These are phyloP conservation scores for Hucho hucho DNA, from an alignment of 2,113 vertebrate genomes.

Conservation along the genomic window DNA sequence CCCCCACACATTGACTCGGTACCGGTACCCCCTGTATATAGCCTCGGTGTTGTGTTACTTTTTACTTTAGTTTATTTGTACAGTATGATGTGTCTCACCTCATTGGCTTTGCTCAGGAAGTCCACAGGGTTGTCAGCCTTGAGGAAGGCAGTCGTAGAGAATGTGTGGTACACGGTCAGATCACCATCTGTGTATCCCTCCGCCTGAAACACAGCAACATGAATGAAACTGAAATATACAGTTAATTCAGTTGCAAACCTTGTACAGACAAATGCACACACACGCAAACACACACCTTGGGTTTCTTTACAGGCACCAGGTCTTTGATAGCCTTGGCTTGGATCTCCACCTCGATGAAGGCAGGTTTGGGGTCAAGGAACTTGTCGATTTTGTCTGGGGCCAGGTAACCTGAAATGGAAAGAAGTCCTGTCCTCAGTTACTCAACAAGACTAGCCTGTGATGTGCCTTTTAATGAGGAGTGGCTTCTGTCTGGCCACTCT, in stretches of 20 bases:
- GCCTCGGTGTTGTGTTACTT: too few species aligned
- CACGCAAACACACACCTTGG: conserved; percentile 75
- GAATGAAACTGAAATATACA: conserved; percentile 5
- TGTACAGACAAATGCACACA: too few species aligned
- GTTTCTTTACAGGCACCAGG: conserved; percentile 85
- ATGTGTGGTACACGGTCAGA: conserved; percentile 83
- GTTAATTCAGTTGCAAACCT: not conserved
- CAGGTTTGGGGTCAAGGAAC: conserved; percentile 94
- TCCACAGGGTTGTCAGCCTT: conserved; percentile 88
- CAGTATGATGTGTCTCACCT: conserved; percentile 68
- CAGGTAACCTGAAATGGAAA: conserved; percentile 78
- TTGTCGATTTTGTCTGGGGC: conserved; percentile 96
- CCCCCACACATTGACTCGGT: too few species aligned
- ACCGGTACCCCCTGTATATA: too few species aligned
- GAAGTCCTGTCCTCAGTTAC: not conserved
- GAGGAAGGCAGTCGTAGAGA: conserved; percentile 81
- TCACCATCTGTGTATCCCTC: conserved; percentile 92
- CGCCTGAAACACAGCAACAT: conserved; percentile 71
- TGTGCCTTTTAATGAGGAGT: too few species aligned
- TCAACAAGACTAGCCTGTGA: too few species aligned
- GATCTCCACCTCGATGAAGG: conserved; percentile 94
- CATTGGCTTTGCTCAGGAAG: conserved; percentile 88
- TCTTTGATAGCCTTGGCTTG: conserved; percentile 89
- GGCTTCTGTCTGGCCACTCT: too few species aligned
- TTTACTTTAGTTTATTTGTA: too few species aligned